Evolutionary conservation across 2,888 invertebrate species (phyloP).

Genomic region (Tanaodytes sp.): DNA sequence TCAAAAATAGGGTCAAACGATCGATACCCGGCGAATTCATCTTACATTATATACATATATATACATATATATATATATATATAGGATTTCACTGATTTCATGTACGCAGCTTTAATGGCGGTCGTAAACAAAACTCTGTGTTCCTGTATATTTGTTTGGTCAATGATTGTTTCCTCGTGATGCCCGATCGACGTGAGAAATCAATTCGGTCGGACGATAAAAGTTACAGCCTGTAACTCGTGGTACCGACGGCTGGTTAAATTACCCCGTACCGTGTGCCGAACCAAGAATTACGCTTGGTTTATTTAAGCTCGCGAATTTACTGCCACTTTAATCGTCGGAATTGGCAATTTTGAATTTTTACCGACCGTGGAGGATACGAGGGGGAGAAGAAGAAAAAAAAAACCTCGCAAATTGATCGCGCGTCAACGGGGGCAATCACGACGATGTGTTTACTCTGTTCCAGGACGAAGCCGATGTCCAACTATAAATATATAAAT

Average conservation of each 20-base stretch:
- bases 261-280: too few relatives aligned
- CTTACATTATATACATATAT: slow-evolving; percentile 20
- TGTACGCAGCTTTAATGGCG: slow-evolving; percentile 55
- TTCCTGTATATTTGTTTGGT: slow-evolving; percentile 54
- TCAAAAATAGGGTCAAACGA: slow-evolving; percentile 29
- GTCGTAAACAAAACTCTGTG: slow-evolving; percentile 53
- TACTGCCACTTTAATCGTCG: too few relatives aligned
- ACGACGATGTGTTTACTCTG: slow-evolving; percentile 68
- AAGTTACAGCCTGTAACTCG: neutral
- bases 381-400: too few relatives aligned
- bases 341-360: too few relatives aligned
- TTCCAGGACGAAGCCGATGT: slow-evolving; percentile 70
- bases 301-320: too few relatives aligned
- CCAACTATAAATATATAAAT: slow-evolving; percentile 18
- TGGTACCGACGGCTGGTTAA: too few relatives aligned
- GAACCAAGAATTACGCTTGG: too few relatives aligned
- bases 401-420: slow-evolving; percentile 9
- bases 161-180: slow-evolving; percentile 43
- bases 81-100: slow-evolving; percentile 46
- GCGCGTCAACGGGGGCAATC: slow-evolving; percentile 39
- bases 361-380: too few relatives aligned
- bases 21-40: slow-evolving; percentile 40
- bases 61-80: slow-evolving; percentile 8
- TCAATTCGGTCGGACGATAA: slow-evolving; percentile 11
- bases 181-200: slow-evolving; percentile 27